phyloP scores from a whole-genome alignment of 2,797 vertebrate genomes.

The Cygnus olor region DNA sequence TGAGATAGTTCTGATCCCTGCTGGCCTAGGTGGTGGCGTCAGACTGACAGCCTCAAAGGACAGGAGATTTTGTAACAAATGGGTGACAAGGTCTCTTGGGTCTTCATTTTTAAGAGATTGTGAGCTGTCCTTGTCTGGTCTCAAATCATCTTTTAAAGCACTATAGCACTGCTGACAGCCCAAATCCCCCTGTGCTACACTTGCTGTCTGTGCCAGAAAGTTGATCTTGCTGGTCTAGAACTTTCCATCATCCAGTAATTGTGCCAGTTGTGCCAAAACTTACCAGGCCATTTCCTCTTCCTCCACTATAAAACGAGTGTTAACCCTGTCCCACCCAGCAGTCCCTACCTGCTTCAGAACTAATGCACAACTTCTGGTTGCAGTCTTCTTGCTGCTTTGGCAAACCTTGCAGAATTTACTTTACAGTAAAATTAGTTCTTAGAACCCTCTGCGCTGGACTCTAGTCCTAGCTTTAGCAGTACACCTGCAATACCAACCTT shows the following conservation, averaged over 20 bases:
- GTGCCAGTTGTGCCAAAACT: conserved; percentile 1
- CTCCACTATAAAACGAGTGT: neutral
- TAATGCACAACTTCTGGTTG: neutral
- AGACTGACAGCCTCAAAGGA: neutral
- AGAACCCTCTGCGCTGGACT: neutral
- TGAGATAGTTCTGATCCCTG: neutral
- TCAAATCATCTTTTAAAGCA: neutral
- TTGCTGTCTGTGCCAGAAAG: neutral
- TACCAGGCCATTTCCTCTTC: neutral
- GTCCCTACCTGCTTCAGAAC: neutral
- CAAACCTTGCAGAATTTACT: neutral
- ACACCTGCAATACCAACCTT: neutral
- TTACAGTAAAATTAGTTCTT: neutral
- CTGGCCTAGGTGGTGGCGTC: neutral
- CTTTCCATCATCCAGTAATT: neutral
- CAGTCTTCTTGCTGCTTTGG: neutral
- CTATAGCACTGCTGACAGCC: neutral
- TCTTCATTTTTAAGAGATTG: neutral
- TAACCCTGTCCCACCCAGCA: neutral
- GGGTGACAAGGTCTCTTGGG: neutral
- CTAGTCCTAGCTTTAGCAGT: neutral
- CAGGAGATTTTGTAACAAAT: neutral
- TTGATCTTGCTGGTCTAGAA: neutral
- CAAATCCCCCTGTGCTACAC: neutral
- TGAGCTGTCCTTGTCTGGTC: neutral